phyloP scores from a whole-genome alignment of 2,113 vertebrate genomes.

The Dunckerocampus dactyliophorus region DNA sequence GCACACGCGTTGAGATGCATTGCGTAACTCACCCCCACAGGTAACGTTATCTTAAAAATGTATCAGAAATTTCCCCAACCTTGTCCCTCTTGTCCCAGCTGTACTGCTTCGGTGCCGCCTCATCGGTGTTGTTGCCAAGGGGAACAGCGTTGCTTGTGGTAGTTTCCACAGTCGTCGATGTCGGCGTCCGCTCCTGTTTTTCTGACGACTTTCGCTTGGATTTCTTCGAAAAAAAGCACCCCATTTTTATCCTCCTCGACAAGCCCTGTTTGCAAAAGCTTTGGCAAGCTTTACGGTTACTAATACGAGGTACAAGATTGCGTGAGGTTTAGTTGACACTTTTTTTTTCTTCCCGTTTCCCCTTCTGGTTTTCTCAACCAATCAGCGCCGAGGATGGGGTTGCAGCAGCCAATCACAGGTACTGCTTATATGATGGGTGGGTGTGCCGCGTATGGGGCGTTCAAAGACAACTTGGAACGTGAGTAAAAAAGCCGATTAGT shows the following conservation, averaged over 20 bases:
- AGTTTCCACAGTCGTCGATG: conserved; percentile 51
- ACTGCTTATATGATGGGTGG: background rate
- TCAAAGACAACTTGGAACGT: background rate
- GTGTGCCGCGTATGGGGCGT: conserved; percentile 9
- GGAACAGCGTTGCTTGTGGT: conserved; percentile 58
- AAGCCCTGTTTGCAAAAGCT: background rate
- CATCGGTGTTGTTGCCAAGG: conserved; percentile 68
- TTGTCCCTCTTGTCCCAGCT: conserved; percentile 82
- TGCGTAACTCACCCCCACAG: too few species aligned
- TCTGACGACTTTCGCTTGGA: conserved; percentile 70
- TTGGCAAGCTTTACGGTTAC: background rate
- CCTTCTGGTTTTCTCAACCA: conserved; percentile 48
- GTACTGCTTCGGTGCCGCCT: conserved; percentile 75
- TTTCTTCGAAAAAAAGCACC: conserved; percentile 78
- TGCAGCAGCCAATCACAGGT: conserved; percentile 53
- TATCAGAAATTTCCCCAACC: conserved; percentile 43
- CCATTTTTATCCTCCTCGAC: conserved; percentile 56
- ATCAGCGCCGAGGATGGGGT: conserved; percentile 34
- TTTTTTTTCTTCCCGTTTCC: conserved; percentile 66
- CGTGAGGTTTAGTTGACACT: conserved; percentile 29
- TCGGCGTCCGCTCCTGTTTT: conserved; percentile 55
- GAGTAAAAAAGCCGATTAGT: background rate
- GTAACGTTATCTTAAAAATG: too few species aligned
- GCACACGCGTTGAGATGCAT: too few species aligned
- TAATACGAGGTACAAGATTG: background rate